These are phyloP conservation scores for Melanotaenia boesemani DNA, from an alignment of 2,797 vertebrate species.

Conservation along the genomic window DNA sequence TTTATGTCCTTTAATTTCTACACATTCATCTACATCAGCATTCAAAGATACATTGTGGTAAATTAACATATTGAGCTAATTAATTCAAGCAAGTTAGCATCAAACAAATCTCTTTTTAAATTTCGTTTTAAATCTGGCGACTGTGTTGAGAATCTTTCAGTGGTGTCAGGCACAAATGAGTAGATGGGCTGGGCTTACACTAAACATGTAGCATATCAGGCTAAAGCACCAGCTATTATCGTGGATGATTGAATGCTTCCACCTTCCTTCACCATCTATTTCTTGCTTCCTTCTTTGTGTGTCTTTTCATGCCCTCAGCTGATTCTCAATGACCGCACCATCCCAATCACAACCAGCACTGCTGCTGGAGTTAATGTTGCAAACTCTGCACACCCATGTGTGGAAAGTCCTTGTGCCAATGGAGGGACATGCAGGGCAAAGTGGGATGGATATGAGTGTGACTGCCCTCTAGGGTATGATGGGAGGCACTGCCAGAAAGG, in stretches of 20 bases:
- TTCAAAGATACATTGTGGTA: not conserved
- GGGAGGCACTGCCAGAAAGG: constrained; percentile 96
- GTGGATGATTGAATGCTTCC: not conserved
- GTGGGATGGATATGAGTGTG: constrained; percentile 93
- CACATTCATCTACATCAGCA: not conserved
- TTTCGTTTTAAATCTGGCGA: not conserved
- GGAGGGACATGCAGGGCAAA: constrained; percentile 92
- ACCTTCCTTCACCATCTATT: not conserved
- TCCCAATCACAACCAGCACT: constrained; percentile 85
- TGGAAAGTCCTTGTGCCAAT: constrained; percentile 89
- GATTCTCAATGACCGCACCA: constrained; percentile 89
- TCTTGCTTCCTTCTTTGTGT: not conserved
- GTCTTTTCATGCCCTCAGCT: constrained; percentile 77
- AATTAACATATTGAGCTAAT: not conserved
- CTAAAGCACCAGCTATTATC: too few relatives aligned
- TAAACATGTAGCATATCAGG: not conserved
- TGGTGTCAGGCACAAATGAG: not conserved
- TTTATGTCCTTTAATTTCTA: not conserved
- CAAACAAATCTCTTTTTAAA: not conserved
- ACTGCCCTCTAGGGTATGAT: constrained; percentile 94
- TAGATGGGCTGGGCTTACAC: not conserved
- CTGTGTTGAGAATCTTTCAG: not conserved
- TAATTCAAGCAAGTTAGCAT: not conserved
- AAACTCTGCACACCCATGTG: constrained; percentile 91
- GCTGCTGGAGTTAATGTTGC: constrained; percentile 89